phyloP scores from a whole-genome alignment of 2,888 invertebrate species.

The Lordiphosa fenestrarum region DNA sequence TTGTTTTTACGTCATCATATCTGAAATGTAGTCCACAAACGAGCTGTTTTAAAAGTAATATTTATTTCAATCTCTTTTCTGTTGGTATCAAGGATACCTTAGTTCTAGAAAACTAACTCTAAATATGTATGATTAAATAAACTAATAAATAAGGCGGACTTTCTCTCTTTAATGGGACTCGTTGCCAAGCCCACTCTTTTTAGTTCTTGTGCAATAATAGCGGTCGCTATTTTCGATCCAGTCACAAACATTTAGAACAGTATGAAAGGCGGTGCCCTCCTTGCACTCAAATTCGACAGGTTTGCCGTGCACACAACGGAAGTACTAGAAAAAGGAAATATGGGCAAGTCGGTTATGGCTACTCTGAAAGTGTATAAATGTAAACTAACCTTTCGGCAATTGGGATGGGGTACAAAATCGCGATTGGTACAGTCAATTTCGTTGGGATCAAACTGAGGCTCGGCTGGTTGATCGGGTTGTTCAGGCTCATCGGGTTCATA shows the following conservation, averaged over 20 bases:
- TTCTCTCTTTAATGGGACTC: constrained; percentile 38
- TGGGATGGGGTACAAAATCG: constrained; percentile 83
- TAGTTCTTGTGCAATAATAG: constrained; percentile 75
- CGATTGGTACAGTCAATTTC: constrained; percentile 81
- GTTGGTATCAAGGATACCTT: constrained; percentile 1
- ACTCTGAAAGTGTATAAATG: neutral
- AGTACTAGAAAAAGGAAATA: constrained; percentile 83
- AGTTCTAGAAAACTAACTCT: constrained; percentile 2
- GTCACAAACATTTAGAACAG: constrained; percentile 86
- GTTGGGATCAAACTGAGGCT: constrained; percentile 60
- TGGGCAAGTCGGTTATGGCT: neutral
- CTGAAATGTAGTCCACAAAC: constrained; percentile 20
- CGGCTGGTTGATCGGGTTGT: constrained; percentile 2
- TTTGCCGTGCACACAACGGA: constrained; percentile 91
- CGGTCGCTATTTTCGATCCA: constrained; percentile 89
- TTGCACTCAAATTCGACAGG: constrained; percentile 87
- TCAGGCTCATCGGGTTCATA: constrained; percentile 33
- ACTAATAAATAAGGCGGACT: constrained; percentile 6
- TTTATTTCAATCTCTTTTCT: constrained; percentile 1
- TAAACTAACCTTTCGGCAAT: constrained; percentile 81
- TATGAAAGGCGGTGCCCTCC: constrained; percentile 88
- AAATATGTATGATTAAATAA: constrained; percentile 16
- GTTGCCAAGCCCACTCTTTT: constrained; percentile 50
- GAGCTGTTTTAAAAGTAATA: no score
- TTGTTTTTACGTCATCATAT: constrained; percentile 26